Percentiles rank a stretch among this genome's conserved stretches.
Evolutionary conservation across 2,888 invertebrate species (phyloP).

Genomic region (Nymphalis polychloros): DNA sequence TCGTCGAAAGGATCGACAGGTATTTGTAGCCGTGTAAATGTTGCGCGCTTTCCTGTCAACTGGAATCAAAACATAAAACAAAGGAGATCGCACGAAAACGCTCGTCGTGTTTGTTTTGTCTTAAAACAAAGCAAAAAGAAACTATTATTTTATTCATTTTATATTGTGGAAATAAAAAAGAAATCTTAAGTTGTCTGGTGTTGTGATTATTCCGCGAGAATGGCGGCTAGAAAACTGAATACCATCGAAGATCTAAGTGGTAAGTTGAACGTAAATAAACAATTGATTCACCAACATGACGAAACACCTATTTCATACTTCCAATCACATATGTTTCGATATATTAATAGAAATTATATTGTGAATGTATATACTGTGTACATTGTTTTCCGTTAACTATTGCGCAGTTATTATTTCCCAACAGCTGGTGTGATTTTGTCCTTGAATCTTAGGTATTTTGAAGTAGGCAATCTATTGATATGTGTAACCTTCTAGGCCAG

Average conservation of each 20-base stretch:
- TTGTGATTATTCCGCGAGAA: slow-evolving; percentile 45
- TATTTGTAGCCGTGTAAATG: slow-evolving; percentile 29
- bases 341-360: slow-evolving; percentile 38
- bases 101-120: slow-evolving; percentile 37
- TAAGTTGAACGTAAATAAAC: slow-evolving; percentile 64
- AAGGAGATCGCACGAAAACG: slow-evolving; percentile 41
- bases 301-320: slow-evolving; percentile 54
- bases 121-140: slow-evolving; percentile 42
- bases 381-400: slow-evolving; percentile 36
- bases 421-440: slow-evolving; percentile 43
- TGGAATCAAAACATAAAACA: slow-evolving; percentile 62
- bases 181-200: slow-evolving; percentile 3
- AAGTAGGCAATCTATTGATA: slow-evolving; percentile 27
- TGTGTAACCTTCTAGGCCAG: slow-evolving; percentile 52
- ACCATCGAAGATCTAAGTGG: slow-evolving; percentile 77
- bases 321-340: slow-evolving; percentile 45
- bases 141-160: slow-evolving; percentile 41
- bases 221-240: slow-evolving; percentile 75
- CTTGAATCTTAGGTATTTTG: slow-evolving; percentile 45
- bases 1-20: slow-evolving; percentile 42
- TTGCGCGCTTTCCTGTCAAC: slow-evolving; percentile 40
- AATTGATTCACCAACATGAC: slow-evolving; percentile 53
- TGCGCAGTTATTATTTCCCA: slow-evolving; percentile 48
- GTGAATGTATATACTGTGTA: slow-evolving; percentile 20
- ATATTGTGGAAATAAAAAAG: slow-evolving; percentile 39